Percentiles rank a stretch among this genome's conserved stretches.
phyloP scores from a whole-genome alignment of 2,888 invertebrate species.

The Rotaria sp. region DNA sequence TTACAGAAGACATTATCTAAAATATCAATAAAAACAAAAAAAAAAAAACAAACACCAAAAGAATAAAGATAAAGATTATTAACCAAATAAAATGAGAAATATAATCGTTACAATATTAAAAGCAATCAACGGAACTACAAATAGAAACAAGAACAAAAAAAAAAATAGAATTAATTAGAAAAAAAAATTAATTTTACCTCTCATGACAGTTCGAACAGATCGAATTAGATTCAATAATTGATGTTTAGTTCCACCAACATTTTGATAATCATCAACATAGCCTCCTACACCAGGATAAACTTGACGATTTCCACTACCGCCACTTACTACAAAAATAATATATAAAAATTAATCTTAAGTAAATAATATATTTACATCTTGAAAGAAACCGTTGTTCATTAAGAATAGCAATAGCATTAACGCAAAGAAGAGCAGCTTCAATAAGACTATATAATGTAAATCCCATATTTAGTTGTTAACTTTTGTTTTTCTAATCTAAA shows the following conservation, averaged over 20 bases:
- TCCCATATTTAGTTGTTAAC: conserved; percentile 16
- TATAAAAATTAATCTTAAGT: too few species aligned
- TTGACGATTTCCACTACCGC: not conserved
- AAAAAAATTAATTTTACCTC: conserved; percentile 25
- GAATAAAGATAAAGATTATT: not conserved
- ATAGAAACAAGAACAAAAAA: conserved; percentile 5
- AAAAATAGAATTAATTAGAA: not conserved
- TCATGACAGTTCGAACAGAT: conserved; percentile 40
- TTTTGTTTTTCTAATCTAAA: not conserved
- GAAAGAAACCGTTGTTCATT: conserved; percentile 40
- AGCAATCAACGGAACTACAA: conserved; percentile 37
- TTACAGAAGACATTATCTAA: not conserved
- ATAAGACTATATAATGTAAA: conserved; percentile 35
- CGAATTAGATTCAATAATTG: conserved; percentile 38
- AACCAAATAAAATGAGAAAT: conserved; percentile 38
- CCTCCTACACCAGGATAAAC: not conserved
- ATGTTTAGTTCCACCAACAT: not conserved
- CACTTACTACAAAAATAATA: not conserved
- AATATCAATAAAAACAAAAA: not conserved
- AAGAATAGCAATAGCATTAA: conserved; percentile 38
- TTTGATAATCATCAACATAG: not conserved
- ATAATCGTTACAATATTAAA: conserved; percentile 35
- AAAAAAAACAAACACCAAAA: not conserved
- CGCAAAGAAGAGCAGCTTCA: conserved; percentile 37
- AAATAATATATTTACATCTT: conserved; percentile 6